Conservation (phyloP, 2,888 invertebrate genomes). For the Thera obeliscata region DNA sequence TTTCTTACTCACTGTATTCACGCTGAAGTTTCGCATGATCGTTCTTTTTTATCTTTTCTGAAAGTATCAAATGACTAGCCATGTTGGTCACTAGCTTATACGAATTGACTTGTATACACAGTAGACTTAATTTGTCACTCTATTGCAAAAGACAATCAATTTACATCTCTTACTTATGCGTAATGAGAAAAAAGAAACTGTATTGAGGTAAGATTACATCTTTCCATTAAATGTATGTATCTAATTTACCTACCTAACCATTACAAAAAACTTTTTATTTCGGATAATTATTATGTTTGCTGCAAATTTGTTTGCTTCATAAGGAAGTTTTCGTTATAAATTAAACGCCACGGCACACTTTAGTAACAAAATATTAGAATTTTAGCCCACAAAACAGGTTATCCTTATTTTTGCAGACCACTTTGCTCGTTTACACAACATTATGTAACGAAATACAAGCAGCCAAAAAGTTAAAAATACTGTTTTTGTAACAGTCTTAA, state of each 20-base stretch:
- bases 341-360: not conserved
- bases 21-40: conserved; percentile 44
- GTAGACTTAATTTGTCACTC: not conserved
- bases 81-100: not conserved
- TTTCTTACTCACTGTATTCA: conserved; percentile 58
- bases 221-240: too few relatives aligned
- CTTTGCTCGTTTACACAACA: conserved; percentile 9
- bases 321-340: not conserved
- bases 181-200: too few relatives aligned
- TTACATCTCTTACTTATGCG: not conserved
- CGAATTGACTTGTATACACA: not conserved
- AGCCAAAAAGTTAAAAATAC: conserved; percentile 26
- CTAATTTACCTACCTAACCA: too few relatives aligned
- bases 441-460: conserved; percentile 21
- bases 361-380: not conserved
- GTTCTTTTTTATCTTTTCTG: conserved; percentile 20
- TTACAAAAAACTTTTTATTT: too few relatives aligned
- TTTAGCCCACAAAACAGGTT: conserved; percentile 7
- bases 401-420: conserved; percentile 6
- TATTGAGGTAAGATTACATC: too few relatives aligned
- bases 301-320: too few relatives aligned
- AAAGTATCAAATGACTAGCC: conserved; percentile 31
- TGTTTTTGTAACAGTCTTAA: conserved; percentile 45
- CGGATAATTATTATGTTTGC: too few relatives aligned
- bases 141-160: not conserved